A percentile compares a stretch with the other conserved stretches of the same genome.
phyloP scores from a whole-genome alignment of 1,140 invertebrate species.

The Eupristina koningsbergeri region DNA sequence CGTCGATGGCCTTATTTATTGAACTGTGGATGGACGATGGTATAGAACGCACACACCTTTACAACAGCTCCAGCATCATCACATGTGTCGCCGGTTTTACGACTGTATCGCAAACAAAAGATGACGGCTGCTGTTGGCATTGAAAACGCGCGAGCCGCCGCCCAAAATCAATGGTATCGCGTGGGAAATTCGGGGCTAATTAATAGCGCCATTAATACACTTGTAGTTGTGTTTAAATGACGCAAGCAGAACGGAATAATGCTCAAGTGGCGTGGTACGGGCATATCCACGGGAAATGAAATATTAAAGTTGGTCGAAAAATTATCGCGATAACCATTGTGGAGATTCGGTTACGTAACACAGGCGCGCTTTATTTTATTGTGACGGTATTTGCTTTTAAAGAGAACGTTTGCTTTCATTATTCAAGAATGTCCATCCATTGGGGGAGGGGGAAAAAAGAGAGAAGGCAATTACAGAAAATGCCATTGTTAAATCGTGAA shows the following conservation, averaged over 20 bases:
- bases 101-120: background rate
- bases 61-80: too few species aligned
- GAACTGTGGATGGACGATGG: background rate
- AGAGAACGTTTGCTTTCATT: background rate
- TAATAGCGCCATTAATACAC: too few species aligned
- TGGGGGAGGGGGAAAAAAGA: too few species aligned
- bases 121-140: too few species aligned
- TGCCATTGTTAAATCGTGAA: background rate
- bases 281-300: conserved; percentile 6
- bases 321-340: background rate
- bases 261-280: background rate
- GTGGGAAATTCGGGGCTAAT: too few species aligned
- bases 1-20: background rate
- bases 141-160: too few species aligned
- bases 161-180: background rate
- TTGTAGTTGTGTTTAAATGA: background rate
- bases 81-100: background rate
- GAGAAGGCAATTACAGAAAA: conserved; percentile 16
- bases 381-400: too few species aligned
- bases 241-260: background rate
- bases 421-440: conserved; percentile 13
- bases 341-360: background rate
- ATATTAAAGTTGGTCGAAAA: background rate
- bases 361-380: background rate
- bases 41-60: too few species aligned